A percentile compares a stretch with the other conserved stretches of the same genome.
Conservation (phyloP, 1,140 invertebrate genomes). For the Phymorhynchus buccinoides region DNA sequence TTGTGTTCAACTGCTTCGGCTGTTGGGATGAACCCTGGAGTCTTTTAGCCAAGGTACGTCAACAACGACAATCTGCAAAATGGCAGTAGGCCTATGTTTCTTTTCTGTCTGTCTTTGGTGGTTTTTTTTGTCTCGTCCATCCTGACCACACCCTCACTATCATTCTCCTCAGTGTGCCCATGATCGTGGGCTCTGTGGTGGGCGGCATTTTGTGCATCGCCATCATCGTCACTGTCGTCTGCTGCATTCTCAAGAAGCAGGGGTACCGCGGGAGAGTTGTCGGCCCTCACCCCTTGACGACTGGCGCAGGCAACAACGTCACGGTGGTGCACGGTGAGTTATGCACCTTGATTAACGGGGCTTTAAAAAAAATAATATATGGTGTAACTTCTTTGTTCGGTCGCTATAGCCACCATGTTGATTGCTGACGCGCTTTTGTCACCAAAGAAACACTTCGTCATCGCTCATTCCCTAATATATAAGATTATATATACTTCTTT, state of each 20-base stretch:
- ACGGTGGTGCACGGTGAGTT: constrained; percentile 7
- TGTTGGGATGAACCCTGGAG: too few relatives aligned
- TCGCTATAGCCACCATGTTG: too few relatives aligned
- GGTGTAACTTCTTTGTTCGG: not conserved
- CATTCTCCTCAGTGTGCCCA: not conserved
- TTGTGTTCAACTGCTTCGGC: too few relatives aligned
- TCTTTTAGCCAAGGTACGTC: too few relatives aligned
- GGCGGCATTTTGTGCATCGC: not conserved
- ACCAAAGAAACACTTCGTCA: too few relatives aligned
- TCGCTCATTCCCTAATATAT: too few relatives aligned
- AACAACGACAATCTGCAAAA: too few relatives aligned
- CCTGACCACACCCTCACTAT: too few relatives aligned
- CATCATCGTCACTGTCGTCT: constrained; percentile 14
- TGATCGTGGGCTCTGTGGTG: not conserved
- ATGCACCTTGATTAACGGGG: not conserved
- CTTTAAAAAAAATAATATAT: not conserved
- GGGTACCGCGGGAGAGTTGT: constrained; percentile 14
- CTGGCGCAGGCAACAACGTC: not conserved
- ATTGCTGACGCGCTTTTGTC: too few relatives aligned
- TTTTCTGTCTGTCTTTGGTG: not conserved
- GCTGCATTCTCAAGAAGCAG: constrained; percentile 22
- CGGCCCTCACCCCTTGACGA: not conserved
- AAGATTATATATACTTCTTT: too few relatives aligned
- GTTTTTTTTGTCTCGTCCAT: too few relatives aligned
- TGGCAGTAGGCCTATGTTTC: too few relatives aligned